Conservation (phyloP, 2,888 invertebrate genomes). For the Clanis bilineata region DNA sequence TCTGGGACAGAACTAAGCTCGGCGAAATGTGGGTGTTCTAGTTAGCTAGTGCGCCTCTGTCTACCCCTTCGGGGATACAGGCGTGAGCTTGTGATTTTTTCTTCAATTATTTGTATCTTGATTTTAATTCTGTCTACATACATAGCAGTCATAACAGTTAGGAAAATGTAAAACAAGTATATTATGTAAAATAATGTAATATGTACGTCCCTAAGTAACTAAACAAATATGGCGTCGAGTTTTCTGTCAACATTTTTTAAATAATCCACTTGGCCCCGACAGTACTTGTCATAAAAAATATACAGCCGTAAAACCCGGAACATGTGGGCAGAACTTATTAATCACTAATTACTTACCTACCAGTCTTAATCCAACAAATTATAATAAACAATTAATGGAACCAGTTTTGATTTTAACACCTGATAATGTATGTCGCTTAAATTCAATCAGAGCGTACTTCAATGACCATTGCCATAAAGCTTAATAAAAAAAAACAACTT, state of each 20-base stretch:
- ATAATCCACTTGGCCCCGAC: background rate
- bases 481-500: slow-evolving; percentile 23
- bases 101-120: too few relatives aligned
- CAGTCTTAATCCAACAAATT: slow-evolving; percentile 20
- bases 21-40: too few relatives aligned
- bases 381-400: slow-evolving; percentile 23
- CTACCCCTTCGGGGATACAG: too few relatives aligned
- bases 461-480: slow-evolving; percentile 20
- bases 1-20: too few relatives aligned
- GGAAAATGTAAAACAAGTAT: too few relatives aligned
- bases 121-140: too few relatives aligned
- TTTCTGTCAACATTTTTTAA: background rate
- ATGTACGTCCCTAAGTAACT: background rate
- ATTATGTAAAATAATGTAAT: too few relatives aligned
- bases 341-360: slow-evolving; percentile 19
- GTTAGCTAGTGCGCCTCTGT: too few relatives aligned
- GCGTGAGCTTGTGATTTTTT: too few relatives aligned
- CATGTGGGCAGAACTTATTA: slow-evolving; percentile 20
- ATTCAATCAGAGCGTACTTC: slow-evolving; percentile 21
- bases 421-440: slow-evolving; percentile 21
- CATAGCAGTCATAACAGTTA: too few relatives aligned
- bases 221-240: slow-evolving; percentile 1
- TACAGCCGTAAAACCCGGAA: slow-evolving; percentile 16
- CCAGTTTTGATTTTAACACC: slow-evolving; percentile 22
- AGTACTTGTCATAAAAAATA: slow-evolving; percentile 17